Base-by-base conservation (phyloP, 2,888 invertebrate genomes). In the Meliscaeva auricollis region DNA sequence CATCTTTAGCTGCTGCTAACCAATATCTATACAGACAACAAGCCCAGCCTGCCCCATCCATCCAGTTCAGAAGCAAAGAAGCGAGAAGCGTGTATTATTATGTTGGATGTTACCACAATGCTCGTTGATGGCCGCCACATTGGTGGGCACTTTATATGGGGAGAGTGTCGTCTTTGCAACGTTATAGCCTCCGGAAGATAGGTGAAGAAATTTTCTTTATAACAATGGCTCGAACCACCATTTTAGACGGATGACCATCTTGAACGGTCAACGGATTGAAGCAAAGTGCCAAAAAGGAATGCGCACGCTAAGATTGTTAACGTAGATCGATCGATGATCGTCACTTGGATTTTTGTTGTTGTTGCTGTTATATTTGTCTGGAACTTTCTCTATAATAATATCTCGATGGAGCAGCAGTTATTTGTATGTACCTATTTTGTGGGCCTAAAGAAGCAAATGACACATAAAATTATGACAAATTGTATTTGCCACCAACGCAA, bases 121-220 rank as follows among this genome's bases (percentile, higher is more conserved):
- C 72, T 85, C 1, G 17, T 73, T 85, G 85, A 62, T 46, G 64
- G 46, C 64, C 30, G 85, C 76, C 85, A 76, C 85, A 85, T 81
- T 81, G 85, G 76, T 85, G 62, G 69, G 60, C 85, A 85, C 56
- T 85, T 85, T 72, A 60, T 85, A 85, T 85, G 85, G 81, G 76
- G 38, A 85, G 75, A 85, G 85, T 81, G 85, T 85, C 85, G 85
- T 73, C 85, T 81, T 73, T 38, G 81, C 81, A 85, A 85, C 85
- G 85, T 85, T 85, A n/a, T n/a, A 81, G 85, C 76, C 85, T 85
- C 85, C 85, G 85, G 85, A 85, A 85, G 85, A 85, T 85, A 85
- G 81, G 60, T 77, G 85, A 85, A 85, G 85, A 85, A 85, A 85
- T 85, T 85, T 76, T 85, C 85, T 81, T 30, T 44, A 48, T 20